A percentile compares a stretch with the other conserved stretches of the same genome.
Evolutionary conservation across 2,888 invertebrate species (phyloP).

Genomic region (Rhogogaster chlorosoma): DNA sequence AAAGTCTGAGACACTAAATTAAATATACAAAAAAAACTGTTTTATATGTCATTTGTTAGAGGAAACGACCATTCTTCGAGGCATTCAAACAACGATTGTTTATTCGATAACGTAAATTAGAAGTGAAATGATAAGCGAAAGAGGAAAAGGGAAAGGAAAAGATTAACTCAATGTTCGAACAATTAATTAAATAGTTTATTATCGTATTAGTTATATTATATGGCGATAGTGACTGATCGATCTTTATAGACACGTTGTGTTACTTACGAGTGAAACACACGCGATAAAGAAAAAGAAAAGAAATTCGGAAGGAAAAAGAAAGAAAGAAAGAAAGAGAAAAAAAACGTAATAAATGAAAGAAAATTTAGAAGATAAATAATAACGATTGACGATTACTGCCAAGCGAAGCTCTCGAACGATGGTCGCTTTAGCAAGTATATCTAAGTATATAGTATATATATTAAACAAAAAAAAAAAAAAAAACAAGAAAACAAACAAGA

Average conservation of each 20-base stretch:
- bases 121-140: not conserved
- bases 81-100: slow-evolving; percentile 20
- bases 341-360: no score
- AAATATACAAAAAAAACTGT: slow-evolving; percentile 38
- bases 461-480: not conserved
- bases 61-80: slow-evolving; percentile 50
- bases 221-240: not conserved
- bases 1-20: slow-evolving; percentile 54
- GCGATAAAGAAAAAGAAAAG: not conserved
- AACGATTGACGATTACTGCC: slow-evolving; percentile 26
- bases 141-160: not conserved
- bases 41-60: slow-evolving; percentile 56
- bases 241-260: not conserved
- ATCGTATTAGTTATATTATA: not conserved
- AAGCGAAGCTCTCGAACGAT: slow-evolving; percentile 21
- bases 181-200: not conserved
- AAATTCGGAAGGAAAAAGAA: not conserved
- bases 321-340: not conserved
- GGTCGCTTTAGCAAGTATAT: slow-evolving; percentile 18
- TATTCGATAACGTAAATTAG: slow-evolving; percentile 26
- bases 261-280: not conserved
- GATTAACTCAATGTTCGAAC: not conserved
- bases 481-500: not conserved
- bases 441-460: slow-evolving; percentile 10
- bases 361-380: no score